Percentiles rank a stretch among this genome's conserved stretches.
Conservation (phyloP, 2,113 vertebrate genomes). For the Gopherus evgoodei region DNA sequence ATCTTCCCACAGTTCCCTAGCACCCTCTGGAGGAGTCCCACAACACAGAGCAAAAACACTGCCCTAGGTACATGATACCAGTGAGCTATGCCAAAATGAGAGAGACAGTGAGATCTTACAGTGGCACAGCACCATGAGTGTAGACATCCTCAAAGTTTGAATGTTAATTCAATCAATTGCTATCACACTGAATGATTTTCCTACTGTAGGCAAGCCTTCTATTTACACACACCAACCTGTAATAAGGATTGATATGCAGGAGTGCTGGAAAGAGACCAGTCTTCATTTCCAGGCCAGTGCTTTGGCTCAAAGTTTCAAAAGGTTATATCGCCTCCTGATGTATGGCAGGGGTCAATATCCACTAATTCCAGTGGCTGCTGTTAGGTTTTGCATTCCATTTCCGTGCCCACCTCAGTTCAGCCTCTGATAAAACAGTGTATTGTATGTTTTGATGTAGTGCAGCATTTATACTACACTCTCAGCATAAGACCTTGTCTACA, state of each 20-base stretch:
- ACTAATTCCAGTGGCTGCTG: not conserved
- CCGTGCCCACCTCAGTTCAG: not conserved
- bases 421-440: not conserved
- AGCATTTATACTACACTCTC: not conserved
- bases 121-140: fast-evolving
- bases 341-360: not conserved
- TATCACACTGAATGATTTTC: not conserved
- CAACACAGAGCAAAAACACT: not conserved
- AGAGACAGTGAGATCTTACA: not conserved
- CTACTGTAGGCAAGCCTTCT: not conserved
- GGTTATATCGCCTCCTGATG: not conserved
- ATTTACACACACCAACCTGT: not conserved
- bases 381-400: not conserved
- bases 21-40: not conserved
- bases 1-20: not conserved
- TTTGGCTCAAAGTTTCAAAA: not conserved
- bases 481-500: not conserved
- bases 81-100: not conserved
- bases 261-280: not conserved
- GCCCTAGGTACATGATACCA: not conserved
- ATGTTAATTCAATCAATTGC: not conserved
- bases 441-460: not conserved
- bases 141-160: not conserved
- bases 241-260: not conserved
- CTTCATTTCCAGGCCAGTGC: not conserved